Base-by-base conservation (phyloP, 2,797 vertebrate genomes). In the Silurus aristotelis region DNA sequence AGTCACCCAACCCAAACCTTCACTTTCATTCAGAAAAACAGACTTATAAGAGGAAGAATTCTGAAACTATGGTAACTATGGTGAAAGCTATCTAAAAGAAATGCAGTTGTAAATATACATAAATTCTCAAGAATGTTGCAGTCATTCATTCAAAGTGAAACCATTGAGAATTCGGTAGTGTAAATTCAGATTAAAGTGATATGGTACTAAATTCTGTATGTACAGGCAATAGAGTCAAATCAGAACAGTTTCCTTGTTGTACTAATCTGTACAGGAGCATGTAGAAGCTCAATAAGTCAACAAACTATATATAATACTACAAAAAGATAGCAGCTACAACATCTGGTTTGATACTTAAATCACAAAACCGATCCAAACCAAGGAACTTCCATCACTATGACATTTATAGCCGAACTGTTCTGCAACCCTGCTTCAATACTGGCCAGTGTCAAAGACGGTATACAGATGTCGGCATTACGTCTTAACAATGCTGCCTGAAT, bases 1-100 rank as follows among this genome's bases (percentile, higher is more conserved):
- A 52, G 27, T 22, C 52, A 78, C 83, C 86, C 84, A 84, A 84
- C 82, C 87, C 79, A 89, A 85, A 83, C 86, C n/a, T 60, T 84
- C 27, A 83, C n/a, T 48, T 46, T 73, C 83, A 79, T 80, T 83
- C 48, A 84, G 43, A 61, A 78, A 82, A 86, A 83, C 77, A 15
- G 14, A 79, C 66, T 83, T 46, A 83, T 81, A 86, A 85, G 78
- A 84, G 17, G n/a, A 12, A 27, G 52, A 56, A 86, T 70, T 87
- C 78, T 43, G 48, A 25, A 55, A 25, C 25, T 63, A 84, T n/a
- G 68, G 80, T 77, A 81, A 84, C n/a, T n/a, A n/a, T n/a, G n/a
- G 43, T 80, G 71, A 81, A 78, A n/a, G 61, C 48, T 10, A 38
- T 38, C 19, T 82, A 52, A 64, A 76, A 85, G 84, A 63, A 77